phyloP scores from a whole-genome alignment of 2,888 invertebrate genomes.

The Phengaris arion region DNA sequence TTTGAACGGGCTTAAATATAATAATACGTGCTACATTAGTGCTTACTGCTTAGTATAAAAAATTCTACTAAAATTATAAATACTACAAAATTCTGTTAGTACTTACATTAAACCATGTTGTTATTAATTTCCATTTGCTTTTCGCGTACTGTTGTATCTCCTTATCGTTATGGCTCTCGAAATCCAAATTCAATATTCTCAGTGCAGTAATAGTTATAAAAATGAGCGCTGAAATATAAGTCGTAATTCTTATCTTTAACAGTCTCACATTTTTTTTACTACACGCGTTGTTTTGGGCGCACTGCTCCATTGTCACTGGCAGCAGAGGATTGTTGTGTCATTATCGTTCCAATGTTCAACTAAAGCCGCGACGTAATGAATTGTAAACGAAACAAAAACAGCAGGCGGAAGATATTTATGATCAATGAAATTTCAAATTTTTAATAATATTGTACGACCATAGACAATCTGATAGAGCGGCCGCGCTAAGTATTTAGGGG shows the following conservation, averaged over 20 bases:
- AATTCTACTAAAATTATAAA: no score
- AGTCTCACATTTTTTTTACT: slow-evolving; percentile 39
- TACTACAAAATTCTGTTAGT: not conserved
- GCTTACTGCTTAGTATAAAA: not conserved
- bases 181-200: slow-evolving; percentile 55
- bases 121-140: slow-evolving; percentile 61
- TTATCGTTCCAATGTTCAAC: not conserved
- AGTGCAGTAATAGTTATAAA: slow-evolving; percentile 50
- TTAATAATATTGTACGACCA: not conserved
- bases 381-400: no score
- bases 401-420: no score
- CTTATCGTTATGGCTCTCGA: slow-evolving; percentile 53
- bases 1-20: no score
- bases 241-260: slow-evolving; percentile 55
- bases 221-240: slow-evolving; percentile 47
- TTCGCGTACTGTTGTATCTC: slow-evolving; percentile 52
- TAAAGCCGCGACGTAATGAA: no score
- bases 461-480: no score
- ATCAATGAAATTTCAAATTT: not conserved
- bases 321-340: not conserved
- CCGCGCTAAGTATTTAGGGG: no score
- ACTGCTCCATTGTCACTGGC: not conserved
- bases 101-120: slow-evolving; percentile 72
- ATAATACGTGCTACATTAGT: no score
- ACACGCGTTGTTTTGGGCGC: not conserved